Evolutionary conservation across 2,113 vertebrate genomes (phyloP).

Genomic region (Nycticryphes semicollaris): DNA sequence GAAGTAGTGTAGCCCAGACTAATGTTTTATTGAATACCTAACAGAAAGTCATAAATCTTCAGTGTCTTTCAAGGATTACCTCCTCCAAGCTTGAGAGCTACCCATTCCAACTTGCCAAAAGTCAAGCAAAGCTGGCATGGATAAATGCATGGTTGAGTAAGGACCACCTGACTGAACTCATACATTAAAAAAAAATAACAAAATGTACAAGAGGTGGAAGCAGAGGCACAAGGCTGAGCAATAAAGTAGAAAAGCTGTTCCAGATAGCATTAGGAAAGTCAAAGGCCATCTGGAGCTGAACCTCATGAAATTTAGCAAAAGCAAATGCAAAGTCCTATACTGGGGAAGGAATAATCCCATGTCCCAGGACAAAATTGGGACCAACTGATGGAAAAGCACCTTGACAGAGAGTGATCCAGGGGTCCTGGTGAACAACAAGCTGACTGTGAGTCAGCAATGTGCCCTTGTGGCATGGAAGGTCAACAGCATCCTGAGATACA

Average conservation of each 20-base stretch:
- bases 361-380: neutral
- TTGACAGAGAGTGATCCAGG: neutral
- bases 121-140: neutral
- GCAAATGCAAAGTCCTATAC: neutral
- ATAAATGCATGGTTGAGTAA: neutral
- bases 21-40: neutral
- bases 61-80: neutral
- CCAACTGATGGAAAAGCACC: neutral
- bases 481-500: neutral
- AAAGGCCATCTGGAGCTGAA: neutral
- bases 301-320: neutral
- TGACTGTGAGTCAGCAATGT: neutral
- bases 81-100: neutral
- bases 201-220: neutral
- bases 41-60: neutral
- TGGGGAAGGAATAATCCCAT: neutral
- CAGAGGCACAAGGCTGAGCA: neutral
- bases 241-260: neutral
- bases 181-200: neutral
- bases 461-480: neutral
- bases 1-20: neutral
- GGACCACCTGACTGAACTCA: neutral
- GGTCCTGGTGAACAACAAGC: neutral
- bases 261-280: neutral
- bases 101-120: neutral